Conservation (phyloP, 1,140 invertebrate genomes). For the Diabrotica virgifera region DNA sequence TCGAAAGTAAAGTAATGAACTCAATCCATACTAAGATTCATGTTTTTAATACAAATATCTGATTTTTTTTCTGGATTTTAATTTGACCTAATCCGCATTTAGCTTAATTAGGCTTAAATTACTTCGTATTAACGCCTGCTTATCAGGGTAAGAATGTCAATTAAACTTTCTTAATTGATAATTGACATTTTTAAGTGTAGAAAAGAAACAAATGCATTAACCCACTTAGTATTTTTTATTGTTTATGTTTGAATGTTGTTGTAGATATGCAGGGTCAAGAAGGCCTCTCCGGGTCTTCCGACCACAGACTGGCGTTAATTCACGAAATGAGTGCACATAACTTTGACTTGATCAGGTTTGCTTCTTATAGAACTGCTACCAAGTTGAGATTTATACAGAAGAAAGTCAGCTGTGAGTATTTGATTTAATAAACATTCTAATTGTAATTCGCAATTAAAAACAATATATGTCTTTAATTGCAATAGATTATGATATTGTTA, state of each 20-base stretch:
- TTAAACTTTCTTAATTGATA: not conserved
- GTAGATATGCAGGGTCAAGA: constrained; percentile 45
- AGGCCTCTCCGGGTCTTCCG: constrained; percentile 47
- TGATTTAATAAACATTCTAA: not conserved
- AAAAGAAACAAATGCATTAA: not conserved
- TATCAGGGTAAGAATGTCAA: not conserved
- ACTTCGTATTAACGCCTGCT: not conserved
- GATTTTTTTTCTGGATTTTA: too few species aligned
- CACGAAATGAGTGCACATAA: constrained; percentile 88
- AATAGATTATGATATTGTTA: too few species aligned
- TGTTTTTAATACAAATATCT: not conserved
- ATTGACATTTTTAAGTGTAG: not conserved
- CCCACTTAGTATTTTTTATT: constrained; percentile 8
- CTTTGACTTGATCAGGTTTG: constrained; percentile 93
- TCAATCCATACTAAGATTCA: not conserved
- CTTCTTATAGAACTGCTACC: constrained; percentile 94
- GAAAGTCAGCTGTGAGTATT: constrained; percentile 82
- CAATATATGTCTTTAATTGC: too few species aligned
- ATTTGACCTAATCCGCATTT: not conserved
- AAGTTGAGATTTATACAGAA: constrained; percentile 97
- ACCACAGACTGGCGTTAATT: constrained; percentile 67
- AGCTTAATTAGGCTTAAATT: not conserved
- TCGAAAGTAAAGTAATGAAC: not conserved
- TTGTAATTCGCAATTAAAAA: too few species aligned
- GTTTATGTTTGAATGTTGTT: constrained; percentile 17